A percentile compares a stretch with the other conserved stretches of the same genome.
Conservation (phyloP, 2,888 invertebrate species). For the Molorchus minor region DNA sequence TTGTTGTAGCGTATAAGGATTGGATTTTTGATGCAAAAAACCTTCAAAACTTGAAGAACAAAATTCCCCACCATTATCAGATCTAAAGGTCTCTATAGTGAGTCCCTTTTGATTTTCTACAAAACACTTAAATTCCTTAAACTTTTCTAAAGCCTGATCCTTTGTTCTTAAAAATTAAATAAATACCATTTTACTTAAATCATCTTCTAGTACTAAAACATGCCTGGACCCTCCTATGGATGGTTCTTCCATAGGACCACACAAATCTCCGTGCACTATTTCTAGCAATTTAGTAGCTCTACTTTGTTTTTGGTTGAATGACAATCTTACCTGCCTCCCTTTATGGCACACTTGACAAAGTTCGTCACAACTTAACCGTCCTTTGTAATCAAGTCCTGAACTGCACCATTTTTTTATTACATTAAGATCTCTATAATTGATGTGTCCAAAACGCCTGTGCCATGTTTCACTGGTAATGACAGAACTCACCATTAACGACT, state of each 20-base stretch:
- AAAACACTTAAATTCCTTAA: slow-evolving; percentile 8
- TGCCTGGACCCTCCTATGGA: not conserved
- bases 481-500: too few species aligned
- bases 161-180: slow-evolving; percentile 1
- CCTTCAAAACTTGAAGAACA: slow-evolving; percentile 34
- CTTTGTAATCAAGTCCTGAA: too few species aligned
- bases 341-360: not conserved
- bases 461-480: too few species aligned
- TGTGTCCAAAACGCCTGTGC: too few species aligned
- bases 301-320: not conserved
- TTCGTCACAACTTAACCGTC: not conserved
- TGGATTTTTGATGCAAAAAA: slow-evolving; percentile 44
- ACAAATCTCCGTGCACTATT: not conserved
- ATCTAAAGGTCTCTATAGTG: slow-evolving; percentile 46
- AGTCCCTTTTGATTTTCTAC: slow-evolving; percentile 47
- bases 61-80: slow-evolving; percentile 45
- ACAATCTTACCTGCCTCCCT: not conserved
- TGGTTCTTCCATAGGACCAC: not conserved
- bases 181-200: not conserved
- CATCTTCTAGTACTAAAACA: not conserved
- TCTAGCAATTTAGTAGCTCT: not conserved
- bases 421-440: too few species aligned
- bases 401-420: too few species aligned
- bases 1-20: slow-evolving; percentile 45
- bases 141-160: not conserved